Base-by-base conservation (phyloP, 1,140 invertebrate species). In the Monochamus saltuarius region DNA sequence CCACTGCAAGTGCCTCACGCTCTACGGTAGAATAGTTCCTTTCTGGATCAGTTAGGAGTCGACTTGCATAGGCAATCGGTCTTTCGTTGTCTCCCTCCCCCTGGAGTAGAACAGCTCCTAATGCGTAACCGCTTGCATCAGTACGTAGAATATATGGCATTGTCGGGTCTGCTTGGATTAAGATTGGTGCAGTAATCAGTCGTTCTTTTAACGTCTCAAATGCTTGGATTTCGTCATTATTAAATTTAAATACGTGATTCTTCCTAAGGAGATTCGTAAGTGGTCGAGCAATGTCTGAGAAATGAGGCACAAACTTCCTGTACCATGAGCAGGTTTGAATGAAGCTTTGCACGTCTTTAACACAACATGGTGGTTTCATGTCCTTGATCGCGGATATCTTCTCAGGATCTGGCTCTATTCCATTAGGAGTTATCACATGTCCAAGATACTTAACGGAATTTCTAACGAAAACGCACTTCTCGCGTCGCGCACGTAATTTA, bases 1-100 rank as follows among this genome's bases (percentile, higher is more conserved):
- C 58, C 6, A 81, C 65, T 1, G 77, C 78, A 10, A 81, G 62
- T 59, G 68, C 69, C 71, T 80, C 78, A 50, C 70, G n/a, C 39
- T 81, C 76, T 49, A 59, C 22, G 22, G 6, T 29, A 29, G 22
- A 29, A 40, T 77, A 81, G 39, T 79, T 77, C 29, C 35, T 56
- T 67, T 82, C 79, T 13, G 22, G 2, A 66, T 56, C 8, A 42
- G 34, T 62, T 16, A 81, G 50, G 11, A 66, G 40, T 22, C 75
- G 34, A 29, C 56, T 77, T 11, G 72, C 71, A 65, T 79, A 80
- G 7, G 66, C 72, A 10, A 80, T 38, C 1, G 0, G 45, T 43
- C n/a, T 50, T 54, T 0, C 22, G 22, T 17, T 75, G 67, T 16
- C 69, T 29, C 22, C 22, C 22, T 29, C 22, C 22, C 22, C 22